Evolutionary conservation across 2,797 vertebrate genomes (phyloP), one percentile per base, ranked within the genome.

Genomic region (Tinamus major): DNA sequence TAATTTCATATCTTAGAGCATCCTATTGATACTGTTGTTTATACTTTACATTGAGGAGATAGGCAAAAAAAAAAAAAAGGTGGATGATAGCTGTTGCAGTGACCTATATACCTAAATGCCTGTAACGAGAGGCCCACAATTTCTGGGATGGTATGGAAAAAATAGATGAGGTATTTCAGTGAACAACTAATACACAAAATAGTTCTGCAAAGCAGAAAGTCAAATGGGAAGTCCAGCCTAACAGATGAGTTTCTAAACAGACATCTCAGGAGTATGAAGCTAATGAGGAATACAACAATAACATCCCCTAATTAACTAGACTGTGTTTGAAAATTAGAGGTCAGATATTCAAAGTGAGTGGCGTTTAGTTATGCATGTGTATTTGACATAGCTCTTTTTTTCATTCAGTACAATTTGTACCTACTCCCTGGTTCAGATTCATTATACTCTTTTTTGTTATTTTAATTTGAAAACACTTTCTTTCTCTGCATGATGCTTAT

Each of bases 271-370:
- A 69, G 24, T 56, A 29, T 53, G 31, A 11, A 39, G 79, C 61
- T 94, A 90, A 92, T 68, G 48, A 81, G 33, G 41, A 71, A 41
- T 86, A 51, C 27, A 83, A 21, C 27, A 94, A 85, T 49, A 91
- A 67, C 26, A 70, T 44, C 20, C 31, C n/a, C 63, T 83, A 92
- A 86, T 84, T 91, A 89, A 72, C 80, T 51, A n/a, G 62, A 24
- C 53, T 72, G 10, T 2, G 85, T 76, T 55, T 77, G 51, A 90
- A 92, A 87, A 84, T 55, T 53, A 70, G 83, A 79, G 63, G 56
- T 91, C 59, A 85, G 55, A 59, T 27, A 33, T 83, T 65, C 56
- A 68, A 68, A 80, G 23, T 49, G 65, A 93, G 71, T 85, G 48
- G 9, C 49, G 78, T 82, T 24, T 27, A 46, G n/a, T 70, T 82